phyloP scores from a whole-genome alignment of 1,140 invertebrate species.

The Nasonia vitripennis region DNA sequence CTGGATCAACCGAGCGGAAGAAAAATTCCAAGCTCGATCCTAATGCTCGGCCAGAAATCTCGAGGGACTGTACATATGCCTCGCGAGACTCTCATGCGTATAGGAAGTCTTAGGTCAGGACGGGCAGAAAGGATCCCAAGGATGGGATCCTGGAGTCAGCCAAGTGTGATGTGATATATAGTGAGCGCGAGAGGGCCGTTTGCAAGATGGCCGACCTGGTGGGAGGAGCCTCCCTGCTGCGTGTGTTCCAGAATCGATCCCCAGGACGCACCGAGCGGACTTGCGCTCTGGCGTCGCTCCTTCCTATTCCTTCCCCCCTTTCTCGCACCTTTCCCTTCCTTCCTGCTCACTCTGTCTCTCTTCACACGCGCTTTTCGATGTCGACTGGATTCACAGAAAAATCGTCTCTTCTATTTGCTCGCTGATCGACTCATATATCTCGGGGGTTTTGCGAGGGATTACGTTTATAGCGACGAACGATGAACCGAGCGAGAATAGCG shows the following conservation, averaged over 20 bases:
- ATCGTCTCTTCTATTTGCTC: background rate
- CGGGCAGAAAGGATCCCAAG: conserved; percentile 6
- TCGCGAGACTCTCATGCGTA: no score
- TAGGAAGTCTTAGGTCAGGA: background rate
- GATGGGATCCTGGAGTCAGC: conserved; percentile 65
- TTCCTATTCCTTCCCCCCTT: background rate
- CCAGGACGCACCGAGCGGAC: conserved; percentile 68
- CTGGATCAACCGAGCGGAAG: no score
- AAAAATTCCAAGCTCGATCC: no score
- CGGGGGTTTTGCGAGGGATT: no score
- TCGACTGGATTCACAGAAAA: background rate
- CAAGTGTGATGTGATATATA: conserved; percentile 74
- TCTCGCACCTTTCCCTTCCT: conserved; percentile 1
- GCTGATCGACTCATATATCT: background rate
- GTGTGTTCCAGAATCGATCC: conserved; percentile 70
- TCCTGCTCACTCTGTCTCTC: no score
- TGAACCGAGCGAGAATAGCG: background rate
- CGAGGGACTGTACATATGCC: background rate
- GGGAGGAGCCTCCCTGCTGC: conserved; percentile 73
- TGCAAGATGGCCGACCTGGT: conserved; percentile 74
- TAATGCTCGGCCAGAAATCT: background rate
- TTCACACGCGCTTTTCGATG: background rate
- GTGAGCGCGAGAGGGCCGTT: conserved; percentile 67
- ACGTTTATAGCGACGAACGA: background rate
- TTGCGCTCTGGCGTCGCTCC: conserved; percentile 61